phyloP scores from a whole-genome alignment of 2,113 vertebrate genomes.

The Puffinus mauretanicus region DNA sequence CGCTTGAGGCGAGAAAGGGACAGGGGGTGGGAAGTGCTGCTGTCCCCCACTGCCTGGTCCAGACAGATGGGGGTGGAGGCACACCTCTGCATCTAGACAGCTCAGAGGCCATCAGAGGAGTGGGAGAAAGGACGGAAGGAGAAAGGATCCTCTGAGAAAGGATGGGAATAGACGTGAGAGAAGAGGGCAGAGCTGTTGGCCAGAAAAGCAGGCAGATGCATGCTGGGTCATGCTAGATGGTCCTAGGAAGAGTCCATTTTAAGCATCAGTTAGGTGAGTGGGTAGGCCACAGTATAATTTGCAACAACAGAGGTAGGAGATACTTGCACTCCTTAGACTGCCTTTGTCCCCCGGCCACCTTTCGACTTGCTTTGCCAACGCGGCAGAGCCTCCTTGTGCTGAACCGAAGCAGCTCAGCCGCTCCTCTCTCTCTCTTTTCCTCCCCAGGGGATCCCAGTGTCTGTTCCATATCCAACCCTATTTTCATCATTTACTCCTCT shows the following conservation, averaged over 20 bases:
- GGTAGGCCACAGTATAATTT: neutral
- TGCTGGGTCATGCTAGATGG: neutral
- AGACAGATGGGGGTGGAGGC: neutral
- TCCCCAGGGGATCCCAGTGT: slow-evolving; percentile 82
- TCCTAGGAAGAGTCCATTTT: neutral
- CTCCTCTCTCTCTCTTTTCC: neutral
- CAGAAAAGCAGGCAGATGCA: neutral
- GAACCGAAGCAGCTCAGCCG: neutral
- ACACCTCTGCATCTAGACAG: neutral
- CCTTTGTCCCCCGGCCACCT: neutral
- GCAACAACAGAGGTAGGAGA: neutral
- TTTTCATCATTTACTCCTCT: slow-evolving; percentile 93
- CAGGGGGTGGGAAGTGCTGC: neutral
- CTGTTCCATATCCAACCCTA: slow-evolving; percentile 94
- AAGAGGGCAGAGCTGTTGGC: neutral
- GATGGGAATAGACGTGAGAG: neutral
- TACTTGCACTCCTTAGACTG: neutral
- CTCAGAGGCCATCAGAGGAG: neutral
- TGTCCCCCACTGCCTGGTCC: neutral
- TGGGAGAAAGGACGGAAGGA: neutral
- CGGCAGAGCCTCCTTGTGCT: neutral
- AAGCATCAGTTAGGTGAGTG: neutral
- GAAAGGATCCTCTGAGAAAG: neutral
- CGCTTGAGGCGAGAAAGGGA: neutral
- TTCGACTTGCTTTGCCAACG: neutral